A percentile compares a stretch with the other conserved stretches of the same genome.
These are phyloP conservation scores for Gisinianus flammeolus DNA, from an alignment of 2,888 invertebrate species.

Conservation along the genomic window DNA sequence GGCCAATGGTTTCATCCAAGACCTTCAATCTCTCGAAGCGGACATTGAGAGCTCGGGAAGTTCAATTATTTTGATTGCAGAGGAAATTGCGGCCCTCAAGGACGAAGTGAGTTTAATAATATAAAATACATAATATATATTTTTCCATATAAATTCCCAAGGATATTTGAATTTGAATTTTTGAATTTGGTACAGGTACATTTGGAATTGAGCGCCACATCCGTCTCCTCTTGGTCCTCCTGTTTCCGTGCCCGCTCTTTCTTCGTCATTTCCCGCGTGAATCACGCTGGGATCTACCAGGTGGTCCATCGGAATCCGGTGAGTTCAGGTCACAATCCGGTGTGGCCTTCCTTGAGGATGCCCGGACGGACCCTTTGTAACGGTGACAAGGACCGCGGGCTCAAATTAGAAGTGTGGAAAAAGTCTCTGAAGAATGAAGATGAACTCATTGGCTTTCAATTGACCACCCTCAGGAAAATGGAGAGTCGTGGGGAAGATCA, in stretches of 20 bases:
- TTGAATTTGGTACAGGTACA: background rate
- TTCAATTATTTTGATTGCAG: constrained; percentile 54
- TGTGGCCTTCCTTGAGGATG: constrained; percentile 65
- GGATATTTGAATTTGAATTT: too few species aligned
- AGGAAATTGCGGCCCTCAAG: constrained; percentile 55
- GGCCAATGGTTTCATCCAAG: constrained; percentile 32
- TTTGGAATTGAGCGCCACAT: constrained; percentile 3
- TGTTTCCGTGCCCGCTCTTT: constrained; percentile 51
- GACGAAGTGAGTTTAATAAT: constrained; percentile 50
- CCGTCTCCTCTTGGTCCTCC: constrained; percentile 53
- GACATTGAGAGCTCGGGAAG: constrained; percentile 48
- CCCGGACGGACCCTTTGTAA: constrained; percentile 63
- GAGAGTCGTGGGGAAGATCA: constrained; percentile 49
- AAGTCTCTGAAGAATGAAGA: constrained; percentile 62
- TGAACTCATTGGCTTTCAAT: constrained; percentile 63
- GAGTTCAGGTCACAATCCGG: constrained; percentile 65
- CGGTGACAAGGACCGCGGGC: constrained; percentile 65
- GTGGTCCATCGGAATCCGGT: constrained; percentile 66
- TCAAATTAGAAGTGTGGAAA: constrained; percentile 65
- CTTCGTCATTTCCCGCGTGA: constrained; percentile 61
- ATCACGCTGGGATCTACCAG: constrained; percentile 62
- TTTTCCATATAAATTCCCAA: background rate
- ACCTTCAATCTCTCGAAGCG: background rate
- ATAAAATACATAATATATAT: background rate
- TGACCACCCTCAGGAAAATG: constrained; percentile 63